These are phyloP conservation scores for Coendou prehensilis DNA, from an alignment of 2,797 vertebrate genomes.

Conservation along the genomic window DNA sequence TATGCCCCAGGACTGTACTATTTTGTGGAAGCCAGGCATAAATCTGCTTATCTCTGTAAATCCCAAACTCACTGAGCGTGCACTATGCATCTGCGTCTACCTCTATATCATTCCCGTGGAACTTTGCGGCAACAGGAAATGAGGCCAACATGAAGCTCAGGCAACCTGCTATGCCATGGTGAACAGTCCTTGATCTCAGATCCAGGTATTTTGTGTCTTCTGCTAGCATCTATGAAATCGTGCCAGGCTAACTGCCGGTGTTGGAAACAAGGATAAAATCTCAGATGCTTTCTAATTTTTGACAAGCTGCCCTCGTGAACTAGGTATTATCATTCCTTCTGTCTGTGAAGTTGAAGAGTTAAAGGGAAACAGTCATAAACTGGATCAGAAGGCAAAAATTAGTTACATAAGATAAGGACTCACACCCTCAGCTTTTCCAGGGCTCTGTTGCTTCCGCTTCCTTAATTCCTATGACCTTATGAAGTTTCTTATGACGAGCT, in stretches of 20 bases:
- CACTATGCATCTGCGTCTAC: not conserved
- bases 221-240: not conserved
- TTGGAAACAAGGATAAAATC: not conserved
- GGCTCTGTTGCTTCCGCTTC: not conserved
- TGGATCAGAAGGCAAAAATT: not conserved
- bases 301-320: not conserved
- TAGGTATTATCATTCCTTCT: not conserved
- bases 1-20: not conserved
- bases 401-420: not conserved
- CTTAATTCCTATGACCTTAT: not conserved
- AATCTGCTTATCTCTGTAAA: not conserved
- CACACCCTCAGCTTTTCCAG: not conserved
- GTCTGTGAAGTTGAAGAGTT: not conserved
- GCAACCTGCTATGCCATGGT: not conserved
- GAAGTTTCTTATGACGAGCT: not conserved
- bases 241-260: not conserved
- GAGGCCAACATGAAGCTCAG: not conserved
- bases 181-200: not conserved
- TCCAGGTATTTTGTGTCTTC: not conserved
- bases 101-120: not conserved
- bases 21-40: not conserved
- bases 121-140: not conserved
- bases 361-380: not conserved
- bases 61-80: not conserved
- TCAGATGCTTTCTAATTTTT: not conserved